Base-by-base conservation (phyloP, 2,888 invertebrate species). In the Callosobruchus maculatus region DNA sequence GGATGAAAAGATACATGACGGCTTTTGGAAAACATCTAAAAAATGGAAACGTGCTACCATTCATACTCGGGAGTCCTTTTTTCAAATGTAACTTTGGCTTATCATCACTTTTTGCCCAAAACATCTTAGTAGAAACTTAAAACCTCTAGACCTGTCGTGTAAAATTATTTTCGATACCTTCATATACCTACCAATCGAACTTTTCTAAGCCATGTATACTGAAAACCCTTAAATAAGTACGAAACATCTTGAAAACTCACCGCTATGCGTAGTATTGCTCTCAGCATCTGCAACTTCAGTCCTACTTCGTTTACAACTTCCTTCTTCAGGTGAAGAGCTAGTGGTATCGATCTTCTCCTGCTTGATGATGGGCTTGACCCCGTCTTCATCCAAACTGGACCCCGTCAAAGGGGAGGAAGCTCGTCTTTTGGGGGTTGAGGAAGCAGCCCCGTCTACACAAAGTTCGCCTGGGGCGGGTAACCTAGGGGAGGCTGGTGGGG, bases 191-290 rank as follows among this genome's bases (percentile, higher is more conserved):
- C n/a, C n/a, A n/a, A n/a, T n/a, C n/a, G n/a, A n/a, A n/a, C n/a
- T n/a, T n/a, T n/a, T n/a, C n/a, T n/a, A n/a, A n/a, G n/a, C n/a
- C n/a, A n/a, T n/a, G n/a, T n/a, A n/a, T n/a, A n/a, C n/a, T n/a
- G n/a, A n/a, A n/a, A n/a, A n/a, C n/a, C n/a, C n/a, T n/a, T n/a
- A n/a, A n/a, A n/a, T n/a, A n/a, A 49, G 13, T 13, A 49, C 18
- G 13, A 49, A 5, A 30, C n/a, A n/a, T n/a, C 30, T 30, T 9
- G 30, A 72, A 67, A 74, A 89, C 93, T 93, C 87, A 96, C 96
- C 96, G 88, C 95, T 95, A 88, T 95, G 95, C 88, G 95, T 93
- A 75, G 96, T 96, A 86, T 96, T 96, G 49, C 95, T 95, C 87
- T 96, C 96, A 71, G 96, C 96, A 85, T 96, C 96, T 77, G 92